Evolutionary conservation across 1,140 invertebrate genomes (phyloP), one percentile per base, ranked within the genome.

Genomic region (Magallana ariakensis): DNA sequence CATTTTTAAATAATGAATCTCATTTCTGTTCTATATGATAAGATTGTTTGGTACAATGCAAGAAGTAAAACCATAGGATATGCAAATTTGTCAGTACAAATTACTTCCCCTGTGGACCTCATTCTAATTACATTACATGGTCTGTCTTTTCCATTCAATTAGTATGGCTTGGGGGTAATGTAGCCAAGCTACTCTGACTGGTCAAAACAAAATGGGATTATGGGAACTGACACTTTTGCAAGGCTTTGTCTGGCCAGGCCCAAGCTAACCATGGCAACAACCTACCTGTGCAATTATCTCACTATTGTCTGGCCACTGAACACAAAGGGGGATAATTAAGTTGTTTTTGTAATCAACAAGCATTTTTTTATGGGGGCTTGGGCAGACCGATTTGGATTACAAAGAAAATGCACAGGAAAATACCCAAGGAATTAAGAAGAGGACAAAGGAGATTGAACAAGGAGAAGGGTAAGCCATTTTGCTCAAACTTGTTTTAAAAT

Each of bases 321-420:
- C 33, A 75, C 66, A 75, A 75, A 75, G 66, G 66, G 66, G 22
- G 66, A 75, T 75, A 75, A 75, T 75, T 75, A 75, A 75, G 66
- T 75, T 75, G 66, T 75, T 75, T 75, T 75, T 75, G 66, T 33
- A 22, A 75, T 75, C 66, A 75, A 5, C 66, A 19, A 75, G 22
- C 66, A 26, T 75, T 75, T 60, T n/a, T 60, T 75, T 75, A 26
- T 26, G 22, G 11, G 66, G 22, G 66, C 66, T 26, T 75, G 58
- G 58, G 5, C 33, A 33, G 22, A 75, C 66, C 26, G 66, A 75
- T 33, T 33, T 75, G 22, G 66, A 75, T 60, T 16, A 60, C 58
- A 75, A 46, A 46, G 33, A 46, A 46, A 46, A 46, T 26, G 66
- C 66, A 75, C 19, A 75, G 22, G 0, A 75, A 22, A 75, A 75